phyloP scores from a whole-genome alignment of 35 echinoderm and acorn worm species.

The Heliocidaris erythrogramma region DNA sequence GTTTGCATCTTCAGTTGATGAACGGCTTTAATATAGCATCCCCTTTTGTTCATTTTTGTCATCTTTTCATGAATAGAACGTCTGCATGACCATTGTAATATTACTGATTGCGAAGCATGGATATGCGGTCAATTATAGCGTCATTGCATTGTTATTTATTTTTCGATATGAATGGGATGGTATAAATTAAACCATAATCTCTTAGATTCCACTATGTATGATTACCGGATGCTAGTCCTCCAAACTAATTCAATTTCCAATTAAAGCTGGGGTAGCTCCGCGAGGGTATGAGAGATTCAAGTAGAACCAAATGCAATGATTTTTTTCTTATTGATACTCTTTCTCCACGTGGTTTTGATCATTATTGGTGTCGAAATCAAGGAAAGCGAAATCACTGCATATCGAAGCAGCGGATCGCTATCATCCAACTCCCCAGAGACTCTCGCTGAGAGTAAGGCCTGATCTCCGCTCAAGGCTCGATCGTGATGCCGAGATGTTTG shows the following conservation, averaged over 20 bases:
- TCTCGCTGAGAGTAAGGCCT: background rate
- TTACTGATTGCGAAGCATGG: background rate
- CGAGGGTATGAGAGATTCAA: background rate
- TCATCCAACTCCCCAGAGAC: background rate
- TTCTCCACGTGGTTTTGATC: background rate
- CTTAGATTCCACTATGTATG: background rate
- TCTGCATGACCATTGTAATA: background rate
- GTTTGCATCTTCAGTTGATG: background rate
- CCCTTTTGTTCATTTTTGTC: background rate
- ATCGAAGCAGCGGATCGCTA: background rate
- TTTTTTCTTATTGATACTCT: background rate
- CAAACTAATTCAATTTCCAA: conserved; percentile 13
- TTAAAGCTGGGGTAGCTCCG: background rate
- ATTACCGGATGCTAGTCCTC: background rate
- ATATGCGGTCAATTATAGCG: background rate
- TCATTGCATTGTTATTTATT: background rate
- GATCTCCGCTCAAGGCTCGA: background rate
- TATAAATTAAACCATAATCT: background rate
- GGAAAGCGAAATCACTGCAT: background rate
- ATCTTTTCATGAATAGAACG: background rate
- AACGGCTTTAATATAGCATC: background rate
- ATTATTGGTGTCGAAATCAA: background rate
- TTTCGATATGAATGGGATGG: background rate
- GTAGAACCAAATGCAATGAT: background rate
- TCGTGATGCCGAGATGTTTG: background rate